Conservation (phyloP, 2,888 invertebrate species). For the Micropterix aruncella region DNA sequence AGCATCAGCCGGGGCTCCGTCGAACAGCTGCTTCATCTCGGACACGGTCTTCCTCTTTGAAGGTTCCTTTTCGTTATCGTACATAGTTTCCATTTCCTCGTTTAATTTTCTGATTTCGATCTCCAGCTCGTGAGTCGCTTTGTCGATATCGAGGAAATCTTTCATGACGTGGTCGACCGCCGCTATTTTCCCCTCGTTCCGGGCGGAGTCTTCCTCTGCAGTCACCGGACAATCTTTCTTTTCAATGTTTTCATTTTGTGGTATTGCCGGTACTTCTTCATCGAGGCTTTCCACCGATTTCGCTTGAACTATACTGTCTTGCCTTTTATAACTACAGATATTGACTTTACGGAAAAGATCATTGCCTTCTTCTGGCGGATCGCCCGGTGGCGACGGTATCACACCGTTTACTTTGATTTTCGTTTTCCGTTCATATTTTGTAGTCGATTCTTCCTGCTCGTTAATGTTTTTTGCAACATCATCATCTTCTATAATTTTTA, state of each 20-base stretch:
- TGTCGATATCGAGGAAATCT: conserved; percentile 34
- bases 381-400: conserved; percentile 1
- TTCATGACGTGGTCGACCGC: conserved; percentile 24
- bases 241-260: conserved; percentile 29
- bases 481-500: conserved; percentile 36
- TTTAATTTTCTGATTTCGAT: conserved; percentile 30
- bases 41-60: conserved; percentile 20
- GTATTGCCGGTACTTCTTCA: conserved; percentile 10
- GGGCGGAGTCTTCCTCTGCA: conserved; percentile 6
- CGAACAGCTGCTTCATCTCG: conserved; percentile 27
- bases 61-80: conserved; percentile 23
- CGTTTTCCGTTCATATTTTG: conserved; percentile 2
- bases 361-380: conserved; percentile 1
- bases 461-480: conserved; percentile 15
- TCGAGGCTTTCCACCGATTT: neutral
- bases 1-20: conserved; percentile 11
- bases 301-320: conserved; percentile 9
- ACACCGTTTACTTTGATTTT: conserved; percentile 11
- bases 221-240: conserved; percentile 21
- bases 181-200: conserved; percentile 6
- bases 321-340: conserved; percentile 29
- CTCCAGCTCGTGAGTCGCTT: conserved; percentile 30
- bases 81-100: conserved; percentile 25
- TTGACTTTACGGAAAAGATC: conserved; percentile 28
- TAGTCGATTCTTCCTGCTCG: conserved; percentile 2